phyloP scores from a whole-genome alignment of 2,113 vertebrate species.

The Chaetodon trifascialis region DNA sequence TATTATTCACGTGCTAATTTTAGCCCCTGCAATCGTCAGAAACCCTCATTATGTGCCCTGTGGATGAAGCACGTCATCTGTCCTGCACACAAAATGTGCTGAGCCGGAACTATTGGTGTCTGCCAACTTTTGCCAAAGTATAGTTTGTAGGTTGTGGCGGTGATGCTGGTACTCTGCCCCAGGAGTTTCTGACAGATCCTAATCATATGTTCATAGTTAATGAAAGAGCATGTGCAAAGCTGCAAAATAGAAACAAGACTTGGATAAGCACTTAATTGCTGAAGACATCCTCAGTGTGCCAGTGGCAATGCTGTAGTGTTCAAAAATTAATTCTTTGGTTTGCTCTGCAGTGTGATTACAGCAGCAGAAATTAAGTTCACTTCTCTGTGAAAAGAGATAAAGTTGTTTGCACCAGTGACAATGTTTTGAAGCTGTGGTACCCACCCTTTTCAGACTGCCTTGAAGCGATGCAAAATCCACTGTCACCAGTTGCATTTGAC shows the following conservation, averaged over 20 bases:
- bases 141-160: slow-evolving; percentile 37
- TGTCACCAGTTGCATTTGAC: not conserved
- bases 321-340: slow-evolving; percentile 27
- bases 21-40: slow-evolving; percentile 55
- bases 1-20: slow-evolving; percentile 78
- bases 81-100: slow-evolving; percentile 36
- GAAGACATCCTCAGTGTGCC: slow-evolving; percentile 15
- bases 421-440: not conserved
- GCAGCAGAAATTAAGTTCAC: slow-evolving; percentile 10
- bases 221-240: slow-evolving; percentile 41
- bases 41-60: slow-evolving; percentile 48
- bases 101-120: slow-evolving; percentile 35
- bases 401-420: not conserved
- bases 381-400: slow-evolving; percentile 16
- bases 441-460: too few species aligned
- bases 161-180: slow-evolving; percentile 31
- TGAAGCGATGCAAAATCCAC: not conserved
- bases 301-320: slow-evolving; percentile 15
- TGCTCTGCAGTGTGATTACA: slow-evolving; percentile 30
- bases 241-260: slow-evolving; percentile 44
- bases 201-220: slow-evolving; percentile 52
- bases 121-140: slow-evolving; percentile 49
- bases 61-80: slow-evolving; percentile 51
- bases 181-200: slow-evolving; percentile 39
- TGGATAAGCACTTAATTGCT: slow-evolving; percentile 34